Evolutionary conservation across 2,113 vertebrate genomes (phyloP), one percentile per base, ranked within the genome.

Genomic region (Blennius ocellaris): DNA sequence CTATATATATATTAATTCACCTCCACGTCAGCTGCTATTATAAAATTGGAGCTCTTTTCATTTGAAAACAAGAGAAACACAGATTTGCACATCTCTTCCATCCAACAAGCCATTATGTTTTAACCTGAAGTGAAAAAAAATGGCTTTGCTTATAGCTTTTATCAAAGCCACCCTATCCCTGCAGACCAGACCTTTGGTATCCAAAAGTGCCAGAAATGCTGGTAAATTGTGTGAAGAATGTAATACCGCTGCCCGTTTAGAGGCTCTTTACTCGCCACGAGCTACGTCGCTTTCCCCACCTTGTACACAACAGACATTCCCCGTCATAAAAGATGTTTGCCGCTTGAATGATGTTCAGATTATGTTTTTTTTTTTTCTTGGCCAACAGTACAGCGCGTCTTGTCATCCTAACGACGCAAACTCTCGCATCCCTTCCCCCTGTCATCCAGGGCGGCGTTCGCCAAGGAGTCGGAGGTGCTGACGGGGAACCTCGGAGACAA

Each of bases 401-500:
- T 30, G 21, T 30, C 21, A 48, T 16, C 69, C 15, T 59, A 64
- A 54, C 16, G 41, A 55, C 36, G 52, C 41, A 54, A 7, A 59
- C 30, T 58, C 40, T 63, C 8, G 38, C 14, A 15, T 17, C 1
- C 8, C 0, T 54, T n/a, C 9, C 15, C 7, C 44, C 39, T n/a
- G 14, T 62, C 36, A 21, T 0, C 1, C 89, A 99, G 98, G 80
- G 96, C 95, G 21, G 97, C 97, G 38, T 99, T 98, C 30, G 96
- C 96, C 52, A 99, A 99, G 57, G 97, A 99, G 81, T 99, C 97
- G 0, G 98, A 99, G 91, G 98, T 99, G 11, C 92, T 99, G 60
- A 98, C 97, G 0, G 98, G 98, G 21, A 99, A 99, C 93, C 90
- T 99, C 6, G 97, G 98, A 14, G 97, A 99, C 88, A 99, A 99